Conservation (phyloP, 1,140 invertebrate species). For the Ephestia elutella region DNA sequence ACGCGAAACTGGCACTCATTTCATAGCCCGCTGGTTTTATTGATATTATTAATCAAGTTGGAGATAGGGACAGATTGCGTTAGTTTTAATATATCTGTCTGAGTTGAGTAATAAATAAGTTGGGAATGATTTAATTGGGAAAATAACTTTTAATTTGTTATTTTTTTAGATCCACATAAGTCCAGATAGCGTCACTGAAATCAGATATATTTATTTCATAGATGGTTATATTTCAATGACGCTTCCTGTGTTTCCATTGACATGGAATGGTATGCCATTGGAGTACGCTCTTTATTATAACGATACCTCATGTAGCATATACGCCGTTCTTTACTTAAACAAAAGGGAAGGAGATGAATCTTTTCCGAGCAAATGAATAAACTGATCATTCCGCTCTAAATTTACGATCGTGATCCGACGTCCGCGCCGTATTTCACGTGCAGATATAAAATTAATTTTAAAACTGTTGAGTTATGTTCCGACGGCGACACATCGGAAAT, state of each 20-base stretch:
- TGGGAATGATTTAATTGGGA: no score
- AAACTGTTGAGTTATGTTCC: slow-evolving; percentile 3
- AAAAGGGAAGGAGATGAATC: neutral
- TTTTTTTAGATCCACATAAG: no score
- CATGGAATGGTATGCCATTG: no score
- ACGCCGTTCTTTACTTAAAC: neutral
- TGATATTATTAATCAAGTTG: neutral
- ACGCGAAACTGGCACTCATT: neutral
- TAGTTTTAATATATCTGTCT: neutral
- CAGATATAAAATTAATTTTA: slow-evolving; percentile 4
- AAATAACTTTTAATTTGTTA: no score
- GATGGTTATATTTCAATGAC: no score
- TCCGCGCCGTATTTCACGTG: neutral
- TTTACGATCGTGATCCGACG: slow-evolving; percentile 1
- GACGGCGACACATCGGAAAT: neutral
- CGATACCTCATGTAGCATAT: no score
- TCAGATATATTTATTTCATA: no score
- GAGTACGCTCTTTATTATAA: no score
- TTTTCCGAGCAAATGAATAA: slow-evolving; percentile 1
- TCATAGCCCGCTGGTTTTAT: neutral
- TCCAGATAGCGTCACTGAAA: no score
- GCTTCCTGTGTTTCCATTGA: no score
- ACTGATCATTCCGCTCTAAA: neutral
- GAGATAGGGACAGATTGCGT: neutral
- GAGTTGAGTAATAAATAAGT: neutral